These are phyloP conservation scores for Tenrec ecaudatus DNA, from an alignment of 2,113 vertebrate species.

Conservation along the genomic window DNA sequence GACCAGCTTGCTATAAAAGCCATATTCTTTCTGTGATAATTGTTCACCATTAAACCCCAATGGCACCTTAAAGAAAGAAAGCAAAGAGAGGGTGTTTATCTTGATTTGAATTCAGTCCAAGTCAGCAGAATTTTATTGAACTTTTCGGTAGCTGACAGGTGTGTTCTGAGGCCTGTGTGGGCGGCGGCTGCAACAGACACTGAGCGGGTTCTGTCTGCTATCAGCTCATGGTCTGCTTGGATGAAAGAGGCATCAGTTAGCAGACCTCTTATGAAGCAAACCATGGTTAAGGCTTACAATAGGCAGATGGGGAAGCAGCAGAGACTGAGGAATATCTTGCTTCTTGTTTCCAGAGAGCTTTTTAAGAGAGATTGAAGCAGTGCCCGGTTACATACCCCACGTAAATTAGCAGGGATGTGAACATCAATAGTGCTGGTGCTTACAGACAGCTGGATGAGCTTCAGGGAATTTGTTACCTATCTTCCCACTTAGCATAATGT, in stretches of 20 bases:
- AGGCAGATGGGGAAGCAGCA: not conserved
- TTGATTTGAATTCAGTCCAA: conserved; percentile 25
- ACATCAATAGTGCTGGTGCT: not conserved
- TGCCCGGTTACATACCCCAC: not conserved
- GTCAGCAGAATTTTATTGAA: not conserved
- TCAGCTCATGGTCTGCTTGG: not conserved
- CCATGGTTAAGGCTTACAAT: not conserved
- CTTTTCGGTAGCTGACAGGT: not conserved
- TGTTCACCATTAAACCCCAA: conserved; percentile 31
- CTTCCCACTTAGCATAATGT: not conserved
- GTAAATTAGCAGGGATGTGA: not conserved
- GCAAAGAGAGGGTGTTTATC: not conserved
- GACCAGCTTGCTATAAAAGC: conserved; percentile 18
- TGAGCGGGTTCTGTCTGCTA: not conserved
- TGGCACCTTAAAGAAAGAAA: not conserved
- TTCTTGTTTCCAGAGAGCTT: not conserved
- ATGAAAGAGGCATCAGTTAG: not conserved
- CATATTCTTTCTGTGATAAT: not conserved
- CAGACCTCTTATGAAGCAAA: not conserved
- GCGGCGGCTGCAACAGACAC: not conserved
- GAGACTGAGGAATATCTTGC: not conserved
- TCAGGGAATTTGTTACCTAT: not conserved
- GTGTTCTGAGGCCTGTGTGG: not conserved
- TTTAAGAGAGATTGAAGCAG: not conserved
- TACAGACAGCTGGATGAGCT: not conserved